Evolutionary conservation across 2,113 vertebrate species (phyloP), one percentile per base, ranked within the genome.

Genomic region (Sula dactylatra): DNA sequence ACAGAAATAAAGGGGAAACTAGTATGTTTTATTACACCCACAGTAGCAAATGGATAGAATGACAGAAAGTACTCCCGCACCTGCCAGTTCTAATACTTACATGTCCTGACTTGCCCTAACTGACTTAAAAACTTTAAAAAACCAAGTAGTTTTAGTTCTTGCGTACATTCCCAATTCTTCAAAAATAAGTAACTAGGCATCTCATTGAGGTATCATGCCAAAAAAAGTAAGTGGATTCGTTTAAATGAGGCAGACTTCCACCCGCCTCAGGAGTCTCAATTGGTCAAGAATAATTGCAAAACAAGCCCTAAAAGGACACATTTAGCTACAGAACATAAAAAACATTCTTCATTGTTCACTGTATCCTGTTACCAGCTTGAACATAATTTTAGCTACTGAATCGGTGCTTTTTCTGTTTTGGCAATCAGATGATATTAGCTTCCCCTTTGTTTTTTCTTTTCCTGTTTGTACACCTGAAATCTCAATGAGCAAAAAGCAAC

Each of bases 401-500:
- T 55, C 76, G 58, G 56, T 84, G 38, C 7, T 44, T 77, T 94
- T 45, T 92, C 88, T 95, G 81, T 89, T 94, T 91, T 36, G 88
- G 82, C 67, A 81, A 95, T 95, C 82, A 70, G 71, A 65, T 45
- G 4, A 66, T 96, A 96, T 59, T 95, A 88, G 85, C 88, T 97
- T 93, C 93, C 80, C 81, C 47, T 92, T 90, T 94, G 79, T 94
- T 93, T 83, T 81, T 88, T 81, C 71, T 76, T 81, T 96, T 94
- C 96, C 96, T 96, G 95, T 96, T 96, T 97, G 90, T 86, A 94
- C 97, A 97, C 97, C 96, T 97, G 96, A 92, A 86, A 25, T 56
- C 55, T 55, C 77, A 69, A 89, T n/a, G 54, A 88, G 19, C 69
- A 83, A 86, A 72, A 31, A 61, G 73, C 82, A 88, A 71, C 34